Conservation (phyloP, 2,888 invertebrate species). For the Drosophila lutescens region DNA sequence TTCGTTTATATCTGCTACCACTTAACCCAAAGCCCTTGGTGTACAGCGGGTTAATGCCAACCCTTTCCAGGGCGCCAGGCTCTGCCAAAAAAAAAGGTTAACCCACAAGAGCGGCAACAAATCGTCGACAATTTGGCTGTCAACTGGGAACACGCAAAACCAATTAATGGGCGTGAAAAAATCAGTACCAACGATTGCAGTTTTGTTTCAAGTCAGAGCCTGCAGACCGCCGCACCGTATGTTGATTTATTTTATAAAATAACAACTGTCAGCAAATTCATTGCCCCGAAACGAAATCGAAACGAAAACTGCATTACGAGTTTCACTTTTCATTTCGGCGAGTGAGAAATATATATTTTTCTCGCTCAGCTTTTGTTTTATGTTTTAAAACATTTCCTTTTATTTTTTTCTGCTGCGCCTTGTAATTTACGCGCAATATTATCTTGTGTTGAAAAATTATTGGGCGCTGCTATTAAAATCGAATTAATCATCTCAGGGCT, state of each 20-base stretch:
- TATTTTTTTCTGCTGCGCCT: conserved; percentile 4
- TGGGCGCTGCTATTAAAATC: conserved; percentile 62
- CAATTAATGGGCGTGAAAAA: conserved; percentile 79
- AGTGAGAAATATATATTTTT: conserved; percentile 33
- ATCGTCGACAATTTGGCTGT: conserved; percentile 78
- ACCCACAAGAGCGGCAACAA: conserved; percentile 52
- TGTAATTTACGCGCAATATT: conserved; percentile 30
- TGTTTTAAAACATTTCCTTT: conserved; percentile 13
- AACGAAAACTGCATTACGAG: conserved; percentile 64
- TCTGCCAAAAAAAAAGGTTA: conserved; percentile 48
- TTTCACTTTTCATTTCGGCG: conserved; percentile 75
- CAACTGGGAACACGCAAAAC: conserved; percentile 73
- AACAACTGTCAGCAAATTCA: conserved; percentile 78
- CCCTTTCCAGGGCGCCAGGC: conserved; percentile 44
- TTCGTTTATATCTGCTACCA: too few relatives aligned
- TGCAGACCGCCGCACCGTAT: conserved; percentile 41
- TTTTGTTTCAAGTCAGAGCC: conserved; percentile 60
- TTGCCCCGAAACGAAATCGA: conserved; percentile 58
- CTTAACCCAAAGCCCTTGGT: neutral
- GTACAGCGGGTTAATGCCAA: conserved; percentile 18
- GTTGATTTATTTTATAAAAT: conserved; percentile 75
- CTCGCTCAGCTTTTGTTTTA: conserved; percentile 13
- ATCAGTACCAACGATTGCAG: conserved; percentile 59
- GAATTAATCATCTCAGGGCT: conserved; percentile 66
- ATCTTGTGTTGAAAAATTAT: conserved; percentile 52